Percentiles rank a stretch among this genome's conserved stretches.
phyloP scores from a whole-genome alignment of 2,113 vertebrate genomes.

The Lagopus muta region DNA sequence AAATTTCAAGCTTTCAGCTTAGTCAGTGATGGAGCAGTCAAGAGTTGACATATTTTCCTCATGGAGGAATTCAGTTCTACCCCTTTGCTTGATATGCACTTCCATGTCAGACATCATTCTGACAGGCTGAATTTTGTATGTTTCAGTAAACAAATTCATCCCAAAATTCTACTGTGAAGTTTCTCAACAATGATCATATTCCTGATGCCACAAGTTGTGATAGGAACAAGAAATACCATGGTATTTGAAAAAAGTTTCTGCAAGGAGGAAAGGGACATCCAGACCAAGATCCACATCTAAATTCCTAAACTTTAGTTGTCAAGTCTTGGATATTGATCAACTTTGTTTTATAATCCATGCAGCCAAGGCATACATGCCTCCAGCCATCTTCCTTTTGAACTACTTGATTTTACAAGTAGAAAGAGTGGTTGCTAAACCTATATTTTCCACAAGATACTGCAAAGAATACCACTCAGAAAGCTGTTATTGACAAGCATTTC shows the following conservation, averaged over 20 bases:
- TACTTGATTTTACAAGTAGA: neutral
- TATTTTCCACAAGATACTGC: neutral
- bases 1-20: too few species aligned
- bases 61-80: too few species aligned
- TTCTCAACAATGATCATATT: neutral
- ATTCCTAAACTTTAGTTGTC: neutral
- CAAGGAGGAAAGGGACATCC: neutral
- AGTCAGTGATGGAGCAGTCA: too few species aligned
- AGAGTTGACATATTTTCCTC: too few species aligned
- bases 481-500: neutral
- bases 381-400: neutral
- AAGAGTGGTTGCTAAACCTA: neutral
- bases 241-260: neutral
- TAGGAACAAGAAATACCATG: neutral
- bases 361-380: neutral
- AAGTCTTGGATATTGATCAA: neutral
- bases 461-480: neutral
- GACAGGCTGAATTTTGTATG: accelerated
- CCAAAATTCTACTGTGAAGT: accelerated
- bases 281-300: neutral
- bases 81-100: too few species aligned
- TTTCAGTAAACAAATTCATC: neutral
- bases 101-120: too few species aligned
- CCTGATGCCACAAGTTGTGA: neutral
- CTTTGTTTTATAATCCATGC: neutral